Evolutionary conservation across 2,888 invertebrate species (phyloP).

Genomic region (Noctua pronuba): DNA sequence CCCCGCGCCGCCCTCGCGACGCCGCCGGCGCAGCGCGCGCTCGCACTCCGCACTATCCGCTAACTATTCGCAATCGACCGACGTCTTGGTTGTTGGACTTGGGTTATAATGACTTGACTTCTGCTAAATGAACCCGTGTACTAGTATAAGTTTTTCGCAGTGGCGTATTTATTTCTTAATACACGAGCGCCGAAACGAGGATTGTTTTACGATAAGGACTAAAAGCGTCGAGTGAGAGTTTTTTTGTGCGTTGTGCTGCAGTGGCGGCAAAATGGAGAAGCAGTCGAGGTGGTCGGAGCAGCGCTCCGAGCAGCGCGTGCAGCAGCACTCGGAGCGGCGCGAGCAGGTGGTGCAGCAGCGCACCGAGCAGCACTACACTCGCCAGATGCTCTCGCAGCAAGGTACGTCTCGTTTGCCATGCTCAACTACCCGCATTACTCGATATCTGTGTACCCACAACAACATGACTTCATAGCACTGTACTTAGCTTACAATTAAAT

Average conservation of each 20-base stretch:
- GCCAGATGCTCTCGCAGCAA: conserved; percentile 93
- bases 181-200: conserved; percentile 83
- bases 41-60: conserved; percentile 93
- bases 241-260: conserved; percentile 87
- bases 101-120: conserved; percentile 95
- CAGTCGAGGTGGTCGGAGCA: conserved; percentile 91
- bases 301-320: conserved; percentile 87
- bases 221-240: conserved; percentile 88
- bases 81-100: conserved; percentile 95
- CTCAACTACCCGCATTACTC: conserved; percentile 3
- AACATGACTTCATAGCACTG: conserved; percentile 33
- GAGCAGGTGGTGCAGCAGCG: conserved; percentile 85
- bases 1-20: conserved; percentile 75
- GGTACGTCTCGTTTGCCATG: conserved; percentile 55
- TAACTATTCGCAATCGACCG: conserved; percentile 98
- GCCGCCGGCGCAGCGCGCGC: conserved; percentile 80
- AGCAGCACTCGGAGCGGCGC: conserved; percentile 84
- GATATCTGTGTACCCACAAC: conserved; percentile 10
- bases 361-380: conserved; percentile 91
- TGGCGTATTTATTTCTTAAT: conserved; percentile 85
- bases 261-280: conserved; percentile 93
- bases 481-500: conserved; percentile 55
- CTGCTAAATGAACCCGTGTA: conserved; percentile 92
- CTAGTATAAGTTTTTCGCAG: conserved; percentile 88
- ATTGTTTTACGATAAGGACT: conserved; percentile 82